phyloP scores from a whole-genome alignment of 2,888 invertebrate species.

The Drosophila siamana region DNA sequence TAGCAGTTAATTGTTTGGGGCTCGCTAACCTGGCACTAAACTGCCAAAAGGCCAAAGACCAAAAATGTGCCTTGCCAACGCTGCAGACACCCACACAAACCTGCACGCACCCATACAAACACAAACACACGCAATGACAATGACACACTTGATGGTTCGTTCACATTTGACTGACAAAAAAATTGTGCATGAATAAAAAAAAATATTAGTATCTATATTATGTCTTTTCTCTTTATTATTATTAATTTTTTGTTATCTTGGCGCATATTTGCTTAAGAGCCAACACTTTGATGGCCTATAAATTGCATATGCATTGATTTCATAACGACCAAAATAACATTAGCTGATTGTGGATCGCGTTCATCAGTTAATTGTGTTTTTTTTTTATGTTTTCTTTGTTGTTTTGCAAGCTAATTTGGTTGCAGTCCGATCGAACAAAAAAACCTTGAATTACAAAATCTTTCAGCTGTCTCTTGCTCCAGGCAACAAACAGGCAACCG shows the following conservation, averaged over 20 bases:
- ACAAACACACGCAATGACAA: constrained; percentile 44
- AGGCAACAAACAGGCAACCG: constrained; percentile 40
- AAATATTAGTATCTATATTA: constrained; percentile 14
- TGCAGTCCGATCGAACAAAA: constrained; percentile 49
- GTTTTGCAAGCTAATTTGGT: constrained; percentile 47
- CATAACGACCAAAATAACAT: constrained; percentile 32
- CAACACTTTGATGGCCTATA: constrained; percentile 53
- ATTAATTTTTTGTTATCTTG: constrained; percentile 20
- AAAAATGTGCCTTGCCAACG: constrained; percentile 11
- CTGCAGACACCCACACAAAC: constrained; percentile 26
- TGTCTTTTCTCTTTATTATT: constrained; percentile 7
- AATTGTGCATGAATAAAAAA: constrained; percentile 22
- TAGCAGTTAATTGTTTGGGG: constrained; percentile 48
- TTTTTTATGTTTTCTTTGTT: constrained; percentile 1
- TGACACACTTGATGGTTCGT: constrained; percentile 61
- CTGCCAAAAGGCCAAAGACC: constrained; percentile 32
- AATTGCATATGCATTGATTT: constrained; percentile 62
- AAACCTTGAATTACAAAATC: constrained; percentile 80
- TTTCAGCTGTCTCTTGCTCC: constrained; percentile 49
- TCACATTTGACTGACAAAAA: constrained; percentile 47
- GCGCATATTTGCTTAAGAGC: constrained; percentile 43
- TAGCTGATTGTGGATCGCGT: constrained; percentile 4
- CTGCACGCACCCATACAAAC: not conserved
- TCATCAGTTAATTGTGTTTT: constrained; percentile 17
- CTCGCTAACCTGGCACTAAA: constrained; percentile 51